Base-by-base conservation (phyloP, 2,113 vertebrate species). In the Acrocephalus arundinaceus region DNA sequence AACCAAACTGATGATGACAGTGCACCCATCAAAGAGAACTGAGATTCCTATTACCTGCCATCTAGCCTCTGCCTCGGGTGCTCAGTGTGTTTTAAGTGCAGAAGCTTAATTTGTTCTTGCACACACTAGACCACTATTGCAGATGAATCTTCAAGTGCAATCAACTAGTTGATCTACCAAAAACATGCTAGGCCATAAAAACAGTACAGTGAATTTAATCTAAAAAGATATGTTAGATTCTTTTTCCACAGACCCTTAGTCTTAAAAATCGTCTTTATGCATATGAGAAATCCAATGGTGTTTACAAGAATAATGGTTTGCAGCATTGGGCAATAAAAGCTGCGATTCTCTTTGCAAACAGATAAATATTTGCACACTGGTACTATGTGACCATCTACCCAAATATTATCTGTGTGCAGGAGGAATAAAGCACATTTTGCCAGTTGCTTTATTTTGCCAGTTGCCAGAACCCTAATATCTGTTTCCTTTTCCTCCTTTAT, bases 301-400 rank as follows among this genome's bases (percentile, higher is more conserved):
- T 96, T 97, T 94, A 94, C 57, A 86, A 87, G 73, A 92, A 92
- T 76, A 93, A 92, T 61, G 57, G 85, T 79, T 71, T 92, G 70
- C 86, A 94, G 80, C 76, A 48, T 0, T 77, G 79, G 66, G 68
- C 90, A 90, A 87, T 78, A 91, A 96, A 96, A 66, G 67, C 90
- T 72, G 93, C 95, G 90, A 91, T 70, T 94, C 77, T 93, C 76
- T 97, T 93, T 49, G 82, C 96, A 95, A 95, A 96, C 76, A 95
- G 90, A 96, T 89, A 93, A 95, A 96, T 97, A 96, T 97, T 97
- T 97, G 92, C 83, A 80, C 71, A 57, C 62, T 89, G 63, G 76
- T 87, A 93, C 82, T 95, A 83, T 86, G 91, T 91, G 94, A 78
- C 85, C 94, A 93, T 93, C 74, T 89, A 96, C 94, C 97, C 91